phyloP scores from a whole-genome alignment of 2,113 vertebrate genomes.

The Strigops habroptila region DNA sequence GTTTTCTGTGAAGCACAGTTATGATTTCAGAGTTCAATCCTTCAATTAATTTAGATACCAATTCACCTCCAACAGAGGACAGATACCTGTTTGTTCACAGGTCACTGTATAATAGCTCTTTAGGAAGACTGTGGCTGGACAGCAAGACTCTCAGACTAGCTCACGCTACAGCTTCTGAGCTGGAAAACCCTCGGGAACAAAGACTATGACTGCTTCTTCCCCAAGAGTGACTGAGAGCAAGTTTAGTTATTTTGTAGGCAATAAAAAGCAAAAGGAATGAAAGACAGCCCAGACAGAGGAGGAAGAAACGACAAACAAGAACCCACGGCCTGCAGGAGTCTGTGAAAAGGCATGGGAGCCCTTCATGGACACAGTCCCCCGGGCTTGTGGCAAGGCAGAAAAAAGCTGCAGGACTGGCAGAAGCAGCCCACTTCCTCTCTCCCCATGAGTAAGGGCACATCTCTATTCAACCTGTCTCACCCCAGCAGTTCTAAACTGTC shows the following conservation, averaged over 20 bases:
- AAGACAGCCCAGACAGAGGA: not conserved
- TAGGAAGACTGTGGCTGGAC: not conserved
- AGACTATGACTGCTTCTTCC: not conserved
- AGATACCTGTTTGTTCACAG: not conserved
- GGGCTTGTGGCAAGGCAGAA: not conserved
- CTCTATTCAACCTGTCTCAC: not conserved
- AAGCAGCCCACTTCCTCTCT: not conserved
- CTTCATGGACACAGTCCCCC: accelerated
- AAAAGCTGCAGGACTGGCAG: not conserved
- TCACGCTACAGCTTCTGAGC: not conserved
- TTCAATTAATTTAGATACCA: not conserved
- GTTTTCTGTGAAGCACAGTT: not conserved
- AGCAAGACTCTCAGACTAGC: not conserved
- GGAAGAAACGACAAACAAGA: not conserved
- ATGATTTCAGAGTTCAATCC: not conserved
- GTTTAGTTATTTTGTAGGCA: not conserved
- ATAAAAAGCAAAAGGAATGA: not conserved
- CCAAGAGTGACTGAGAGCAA: not conserved
- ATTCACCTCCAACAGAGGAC: not conserved
- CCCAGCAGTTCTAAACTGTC: not conserved
- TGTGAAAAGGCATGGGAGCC: not conserved
- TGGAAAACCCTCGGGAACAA: not conserved
- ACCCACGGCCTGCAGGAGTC: accelerated
- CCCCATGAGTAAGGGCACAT: not conserved
- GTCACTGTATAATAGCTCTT: not conserved